Base-by-base conservation (phyloP, 2,888 invertebrate species). In the Pyrocoelia pectoralis region DNA sequence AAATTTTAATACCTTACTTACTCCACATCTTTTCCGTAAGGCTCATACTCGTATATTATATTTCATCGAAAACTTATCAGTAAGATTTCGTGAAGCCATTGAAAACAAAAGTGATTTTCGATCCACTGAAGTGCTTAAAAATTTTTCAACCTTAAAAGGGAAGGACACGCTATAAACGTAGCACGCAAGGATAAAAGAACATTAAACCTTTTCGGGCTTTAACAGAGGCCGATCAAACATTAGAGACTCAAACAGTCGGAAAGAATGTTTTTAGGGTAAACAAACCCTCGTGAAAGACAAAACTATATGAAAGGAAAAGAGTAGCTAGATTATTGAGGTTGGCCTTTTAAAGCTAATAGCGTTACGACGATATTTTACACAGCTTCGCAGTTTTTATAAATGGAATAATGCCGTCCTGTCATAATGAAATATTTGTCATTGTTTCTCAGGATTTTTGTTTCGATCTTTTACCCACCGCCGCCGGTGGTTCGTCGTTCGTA, bases 191-290 rank as follows among this genome's bases (percentile, higher is more conserved):
- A 49, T 19, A 17, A 19, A 24, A 41, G 18, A 38, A 50, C 24
- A 18, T 50, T 40, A 48, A 57, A 51, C 59, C 59, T 51, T 59
- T 53, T 43, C 40, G 38, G 38, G 19, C 51, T 59, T 53, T 48
- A 54, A 59, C 59, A 46, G 12, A 13, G 52, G 24, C 48, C 59
- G 59, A 59, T 59, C 53, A 59, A 59, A 59, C 59, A 59, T 59
- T 53, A 54, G 53, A 12, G 53, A 51, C 54, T 53, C 53, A 59
- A 53, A 59, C 53, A 59, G 59, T 53, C 53, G 53, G 59, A 53
- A 53, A 52, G 53, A 59, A 59, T 59, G 59, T 59, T 59, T 59
- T 59, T 46, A 53, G 53, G 53, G 59, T 53, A 59, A 59, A 59
- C 59, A 53, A 33, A 48, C 59, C 53, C 53, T 54, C n/a, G 48